Conservation (phyloP, 2,113 vertebrate genomes). For the Onychostoma macrolepis region DNA sequence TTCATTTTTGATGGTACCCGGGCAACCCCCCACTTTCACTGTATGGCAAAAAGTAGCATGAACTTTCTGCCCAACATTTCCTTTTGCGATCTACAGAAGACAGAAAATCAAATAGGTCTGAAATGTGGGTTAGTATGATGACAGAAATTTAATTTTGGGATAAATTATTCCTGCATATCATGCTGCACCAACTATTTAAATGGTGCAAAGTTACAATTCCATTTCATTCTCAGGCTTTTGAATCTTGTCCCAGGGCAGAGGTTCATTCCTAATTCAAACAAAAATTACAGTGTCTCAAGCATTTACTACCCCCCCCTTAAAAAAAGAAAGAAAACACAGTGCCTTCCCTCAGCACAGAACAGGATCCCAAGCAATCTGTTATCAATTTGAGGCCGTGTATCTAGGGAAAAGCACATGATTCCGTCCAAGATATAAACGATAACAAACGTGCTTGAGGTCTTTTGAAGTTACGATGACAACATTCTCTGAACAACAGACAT, state of each 20-base stretch:
- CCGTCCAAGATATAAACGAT: constrained; percentile 91
- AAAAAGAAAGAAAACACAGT: constrained; percentile 56
- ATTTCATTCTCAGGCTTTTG: constrained; percentile 66
- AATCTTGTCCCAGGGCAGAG: constrained; percentile 79
- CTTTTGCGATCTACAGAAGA: neutral
- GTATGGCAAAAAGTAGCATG: neutral
- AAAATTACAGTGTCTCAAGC: constrained; percentile 76
- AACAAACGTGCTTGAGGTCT: constrained; percentile 82
- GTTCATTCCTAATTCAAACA: constrained; percentile 83
- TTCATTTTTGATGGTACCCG: neutral
- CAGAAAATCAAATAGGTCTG: neutral
- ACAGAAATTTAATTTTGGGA: neutral
- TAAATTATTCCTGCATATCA: neutral
- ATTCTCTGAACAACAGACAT: constrained; percentile 79
- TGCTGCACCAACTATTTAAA: neutral
- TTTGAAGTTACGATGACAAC: constrained; percentile 86
- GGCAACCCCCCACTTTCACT: too few species aligned
- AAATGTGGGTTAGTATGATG: neutral
- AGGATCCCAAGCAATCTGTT: constrained; percentile 83
- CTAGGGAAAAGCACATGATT: constrained; percentile 80
- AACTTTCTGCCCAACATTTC: neutral
- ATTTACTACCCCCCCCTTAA: constrained; percentile 78
- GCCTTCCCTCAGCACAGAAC: constrained; percentile 78
- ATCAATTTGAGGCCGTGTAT: constrained; percentile 84
- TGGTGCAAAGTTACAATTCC: constrained; percentile 16